Conservation (phyloP, 2,797 vertebrate species). For the Galago senegalensis region DNA sequence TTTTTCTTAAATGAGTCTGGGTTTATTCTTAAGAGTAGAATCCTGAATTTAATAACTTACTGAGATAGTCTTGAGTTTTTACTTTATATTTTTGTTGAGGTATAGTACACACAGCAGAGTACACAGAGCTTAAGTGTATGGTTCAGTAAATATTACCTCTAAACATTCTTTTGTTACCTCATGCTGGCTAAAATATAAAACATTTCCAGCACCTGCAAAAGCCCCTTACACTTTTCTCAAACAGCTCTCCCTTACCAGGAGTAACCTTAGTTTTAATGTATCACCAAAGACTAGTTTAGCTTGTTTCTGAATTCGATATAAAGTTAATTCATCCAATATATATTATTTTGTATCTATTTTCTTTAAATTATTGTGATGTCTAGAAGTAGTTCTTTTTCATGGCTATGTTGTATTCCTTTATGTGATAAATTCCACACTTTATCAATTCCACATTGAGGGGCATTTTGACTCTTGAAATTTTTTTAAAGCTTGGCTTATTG, state of each 20-base stretch:
- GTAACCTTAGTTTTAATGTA: background rate
- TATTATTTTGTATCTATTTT: background rate
- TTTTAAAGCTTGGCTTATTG: background rate
- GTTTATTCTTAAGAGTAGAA: constrained; percentile 5
- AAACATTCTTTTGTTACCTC: background rate
- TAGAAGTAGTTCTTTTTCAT: background rate
- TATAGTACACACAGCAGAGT: background rate
- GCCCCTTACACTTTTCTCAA: rapidly evolving
- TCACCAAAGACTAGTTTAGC: background rate
- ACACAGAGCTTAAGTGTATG: background rate
- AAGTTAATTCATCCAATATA: background rate
- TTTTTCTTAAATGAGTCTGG: constrained; percentile 33
- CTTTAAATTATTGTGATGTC: background rate
- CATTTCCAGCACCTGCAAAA: background rate
- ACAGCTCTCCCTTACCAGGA: background rate
- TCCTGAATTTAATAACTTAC: background rate
- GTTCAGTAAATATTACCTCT: background rate
- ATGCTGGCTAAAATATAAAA: background rate
- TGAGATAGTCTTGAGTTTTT: constrained; percentile 23
- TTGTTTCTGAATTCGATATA: background rate
- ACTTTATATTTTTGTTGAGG: constrained; percentile 20
- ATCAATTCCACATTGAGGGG: background rate
- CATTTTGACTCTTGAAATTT: background rate
- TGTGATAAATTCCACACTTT: background rate
- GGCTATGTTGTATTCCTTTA: background rate